These are phyloP conservation scores for Procavia capensis DNA, from an alignment of 2,113 vertebrate species.

Conservation along the genomic window DNA sequence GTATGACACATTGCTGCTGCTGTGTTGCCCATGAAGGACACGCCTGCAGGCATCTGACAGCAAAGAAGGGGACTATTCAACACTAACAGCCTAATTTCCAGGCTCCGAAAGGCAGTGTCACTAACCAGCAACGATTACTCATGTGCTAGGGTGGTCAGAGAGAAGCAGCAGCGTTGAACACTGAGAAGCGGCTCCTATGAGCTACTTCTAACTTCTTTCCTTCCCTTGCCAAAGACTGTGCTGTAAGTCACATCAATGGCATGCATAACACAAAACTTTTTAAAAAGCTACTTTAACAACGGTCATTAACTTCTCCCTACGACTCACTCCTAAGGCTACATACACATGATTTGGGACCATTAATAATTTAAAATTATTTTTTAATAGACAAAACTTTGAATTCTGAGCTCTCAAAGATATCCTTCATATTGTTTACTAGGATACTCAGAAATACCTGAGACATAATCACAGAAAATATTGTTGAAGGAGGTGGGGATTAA, in stretches of 20 bases:
- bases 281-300: constrained; percentile 24
- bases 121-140: not conserved
- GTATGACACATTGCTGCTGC: not conserved
- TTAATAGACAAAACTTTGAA: constrained; percentile 34
- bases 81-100: not conserved
- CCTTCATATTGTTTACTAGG: constrained; percentile 20
- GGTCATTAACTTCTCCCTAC: constrained; percentile 42
- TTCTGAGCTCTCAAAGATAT: constrained; percentile 59
- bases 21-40: not conserved
- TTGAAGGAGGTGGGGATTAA: not conserved
- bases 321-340: constrained; percentile 46
- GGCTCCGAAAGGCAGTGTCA: not conserved
- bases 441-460: constrained; percentile 72
- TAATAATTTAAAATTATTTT: constrained; percentile 24
- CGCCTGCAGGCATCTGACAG: not conserved
- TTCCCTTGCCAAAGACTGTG: constrained; percentile 28
- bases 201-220: not conserved
- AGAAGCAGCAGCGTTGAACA: constrained; percentile 45
- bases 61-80: constrained; percentile 29
- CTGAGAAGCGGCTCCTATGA: not conserved
- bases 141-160: constrained; percentile 60
- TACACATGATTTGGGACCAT: constrained; percentile 55
- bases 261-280: not conserved
- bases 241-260: constrained; percentile 39
- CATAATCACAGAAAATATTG: constrained; percentile 61